A percentile compares a stretch with the other conserved stretches of the same genome.
phyloP scores from a whole-genome alignment of 1,140 invertebrate species.

The Hermetia illucens region DNA sequence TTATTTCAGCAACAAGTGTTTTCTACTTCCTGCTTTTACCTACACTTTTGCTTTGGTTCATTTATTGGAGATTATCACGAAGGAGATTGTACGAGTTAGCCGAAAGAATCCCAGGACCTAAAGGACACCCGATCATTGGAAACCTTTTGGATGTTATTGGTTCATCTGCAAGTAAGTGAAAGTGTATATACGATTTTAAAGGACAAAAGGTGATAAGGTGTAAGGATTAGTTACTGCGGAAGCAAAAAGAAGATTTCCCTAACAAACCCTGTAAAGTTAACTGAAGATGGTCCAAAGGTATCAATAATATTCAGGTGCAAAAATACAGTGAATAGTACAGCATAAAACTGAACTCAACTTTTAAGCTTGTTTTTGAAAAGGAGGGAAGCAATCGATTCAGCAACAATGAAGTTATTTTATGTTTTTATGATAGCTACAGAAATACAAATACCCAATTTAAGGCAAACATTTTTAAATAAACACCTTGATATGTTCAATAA shows the following conservation, averaged over 20 bases:
- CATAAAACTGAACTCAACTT: neutral
- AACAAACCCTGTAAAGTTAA: neutral
- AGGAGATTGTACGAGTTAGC: conserved; percentile 52
- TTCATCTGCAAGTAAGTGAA: conserved; percentile 41
- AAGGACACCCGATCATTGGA: conserved; percentile 50
- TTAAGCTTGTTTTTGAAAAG: too few species aligned
- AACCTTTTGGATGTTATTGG: conserved; percentile 56
- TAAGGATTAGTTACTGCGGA: neutral
- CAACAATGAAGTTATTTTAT: too few species aligned
- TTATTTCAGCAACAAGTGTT: conserved; percentile 35
- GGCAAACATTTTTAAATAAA: too few species aligned
- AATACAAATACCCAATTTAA: too few species aligned
- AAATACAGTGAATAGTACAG: neutral
- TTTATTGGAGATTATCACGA: conserved; percentile 56
- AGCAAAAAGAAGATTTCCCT: neutral
- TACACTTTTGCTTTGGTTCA: conserved; percentile 47
- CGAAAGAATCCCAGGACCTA: conserved; percentile 51
- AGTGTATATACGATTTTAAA: too few species aligned
- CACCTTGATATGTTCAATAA: too few species aligned
- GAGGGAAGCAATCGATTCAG: too few species aligned
- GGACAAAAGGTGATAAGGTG: too few species aligned
- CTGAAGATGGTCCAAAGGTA: neutral
- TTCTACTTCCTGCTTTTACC: conserved; percentile 56
- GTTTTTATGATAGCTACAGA: too few species aligned
- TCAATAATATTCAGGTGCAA: neutral